These are phyloP conservation scores for Dendrolimus pini DNA, from an alignment of 2,888 invertebrate species.

Conservation along the genomic window DNA sequence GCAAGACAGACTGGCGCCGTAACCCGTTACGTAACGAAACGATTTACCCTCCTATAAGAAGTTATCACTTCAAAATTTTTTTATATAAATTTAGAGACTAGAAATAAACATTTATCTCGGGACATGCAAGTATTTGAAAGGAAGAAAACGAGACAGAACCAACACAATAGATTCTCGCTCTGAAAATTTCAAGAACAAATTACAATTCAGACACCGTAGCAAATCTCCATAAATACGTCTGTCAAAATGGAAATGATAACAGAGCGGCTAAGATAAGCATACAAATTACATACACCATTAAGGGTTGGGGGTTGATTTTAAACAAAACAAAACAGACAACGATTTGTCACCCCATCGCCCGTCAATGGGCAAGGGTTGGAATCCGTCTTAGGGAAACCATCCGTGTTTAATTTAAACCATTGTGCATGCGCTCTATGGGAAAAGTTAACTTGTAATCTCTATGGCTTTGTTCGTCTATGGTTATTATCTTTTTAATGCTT, in stretches of 20 bases:
- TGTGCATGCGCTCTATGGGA: slow-evolving; percentile 38
- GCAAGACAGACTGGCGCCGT: too few relatives aligned
- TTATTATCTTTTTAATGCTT: background rate
- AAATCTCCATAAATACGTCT: background rate
- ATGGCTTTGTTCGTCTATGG: slow-evolving; percentile 26
- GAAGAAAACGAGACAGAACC: too few relatives aligned
- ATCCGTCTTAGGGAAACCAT: slow-evolving; percentile 36
- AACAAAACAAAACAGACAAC: slow-evolving; percentile 36
- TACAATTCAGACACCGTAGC: background rate
- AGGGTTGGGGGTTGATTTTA: slow-evolving; percentile 10
- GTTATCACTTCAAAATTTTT: too few relatives aligned
- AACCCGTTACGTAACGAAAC: too few relatives aligned
- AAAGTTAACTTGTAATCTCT: slow-evolving; percentile 72
- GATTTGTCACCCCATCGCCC: slow-evolving; percentile 61
- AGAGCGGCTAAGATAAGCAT: background rate
- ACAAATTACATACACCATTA: background rate
- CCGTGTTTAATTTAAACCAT: slow-evolving; percentile 65
- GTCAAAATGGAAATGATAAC: background rate
- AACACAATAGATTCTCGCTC: too few relatives aligned
- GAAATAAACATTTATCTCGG: too few relatives aligned
- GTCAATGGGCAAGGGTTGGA: slow-evolving; percentile 43
- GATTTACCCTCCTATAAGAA: too few relatives aligned
- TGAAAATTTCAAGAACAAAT: too few relatives aligned
- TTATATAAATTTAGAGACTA: too few relatives aligned
- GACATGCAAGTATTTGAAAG: too few relatives aligned